Percentiles rank a stretch among this genome's conserved stretches.
These are phyloP conservation scores for Vollenhovia emeryi DNA, from an alignment of 1,140 invertebrate genomes.

Conservation along the genomic window DNA sequence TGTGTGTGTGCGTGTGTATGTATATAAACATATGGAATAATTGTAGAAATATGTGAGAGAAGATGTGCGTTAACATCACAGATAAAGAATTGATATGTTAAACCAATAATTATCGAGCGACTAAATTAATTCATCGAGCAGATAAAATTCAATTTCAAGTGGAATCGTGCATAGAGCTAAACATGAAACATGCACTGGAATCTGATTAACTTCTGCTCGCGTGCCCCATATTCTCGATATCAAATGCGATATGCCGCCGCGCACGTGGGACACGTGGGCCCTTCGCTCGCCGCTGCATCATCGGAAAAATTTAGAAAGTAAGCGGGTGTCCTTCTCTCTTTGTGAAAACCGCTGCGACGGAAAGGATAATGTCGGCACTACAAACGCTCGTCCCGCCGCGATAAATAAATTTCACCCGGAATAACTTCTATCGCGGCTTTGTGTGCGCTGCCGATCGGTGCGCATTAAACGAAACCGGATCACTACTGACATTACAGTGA, in stretches of 20 bases:
- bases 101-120: neutral
- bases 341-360: conserved; percentile 35
- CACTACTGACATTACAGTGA: conserved; percentile 44
- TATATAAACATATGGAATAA: neutral
- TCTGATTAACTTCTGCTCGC: neutral
- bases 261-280: conserved; percentile 41
- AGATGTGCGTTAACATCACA: neutral
- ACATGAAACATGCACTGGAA: neutral
- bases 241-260: conserved; percentile 11
- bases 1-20: neutral
- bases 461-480: conserved; percentile 63
- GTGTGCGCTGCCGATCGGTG: conserved; percentile 63
- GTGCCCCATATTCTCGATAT: conserved; percentile 23
- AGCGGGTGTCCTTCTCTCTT: neutral
- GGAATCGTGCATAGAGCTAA: neutral
- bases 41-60: neutral
- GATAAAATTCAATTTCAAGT: neutral
- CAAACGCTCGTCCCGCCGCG: conserved; percentile 48
- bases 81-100: neutral
- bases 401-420: conserved; percentile 71
- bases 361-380: conserved; percentile 55
- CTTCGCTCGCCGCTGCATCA: conserved; percentile 40
- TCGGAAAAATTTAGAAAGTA: conserved; percentile 72
- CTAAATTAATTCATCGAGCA: neutral
- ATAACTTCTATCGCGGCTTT: conserved; percentile 65